Evolutionary conservation across 2,888 invertebrate species (phyloP), one percentile per base, ranked within the genome.

Genomic region (Escarpia spicata): DNA sequence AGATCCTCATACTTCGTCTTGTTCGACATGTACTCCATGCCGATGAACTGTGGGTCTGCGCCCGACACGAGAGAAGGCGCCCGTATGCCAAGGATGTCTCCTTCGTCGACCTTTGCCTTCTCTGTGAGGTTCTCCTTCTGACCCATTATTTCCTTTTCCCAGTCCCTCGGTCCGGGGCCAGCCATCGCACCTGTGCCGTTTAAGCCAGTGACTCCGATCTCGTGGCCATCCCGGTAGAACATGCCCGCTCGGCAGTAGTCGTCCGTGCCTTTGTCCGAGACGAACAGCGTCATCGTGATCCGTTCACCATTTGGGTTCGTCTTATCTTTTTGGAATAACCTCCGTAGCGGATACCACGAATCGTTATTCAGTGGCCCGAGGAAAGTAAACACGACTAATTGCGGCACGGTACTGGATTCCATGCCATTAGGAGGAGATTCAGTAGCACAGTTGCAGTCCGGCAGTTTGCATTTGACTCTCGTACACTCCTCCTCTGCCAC

Each of bases 221-320:
- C 99, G 96, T 99, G 99, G 96, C 99, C 99, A 96, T 98, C 97
- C 94, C 98, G 97, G 97, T 99, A 99, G 94, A 99, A 97, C 97
- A 99, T 98, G 97, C 99, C 99, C 93, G 99, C 99, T 97, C 98
- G 98, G 97, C 98, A 98, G 97, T 99, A 99, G 75, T 75, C 75
- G 97, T 99, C 99, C 93, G 99, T 99, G 99, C 99, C 99, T 97
- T 99, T 99, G 97, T 99, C 99, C 92, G 99, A 99, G 94, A 99
- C 98, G 97, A 99, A 99, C 97, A 99, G 99, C 90, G 99, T 99
- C 93, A 98, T 98, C 98, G 98, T 95, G 98, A 97, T 97, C 0
- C 97, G 97, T 93, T 97, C 97, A 1, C 97, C 97, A 95, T 98
- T 98, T 0, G 97, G 97, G 96, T 98, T 98, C 90, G 60, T 93